Base-by-base conservation (phyloP, 2,888 invertebrate genomes). In the Acleris laterana region DNA sequence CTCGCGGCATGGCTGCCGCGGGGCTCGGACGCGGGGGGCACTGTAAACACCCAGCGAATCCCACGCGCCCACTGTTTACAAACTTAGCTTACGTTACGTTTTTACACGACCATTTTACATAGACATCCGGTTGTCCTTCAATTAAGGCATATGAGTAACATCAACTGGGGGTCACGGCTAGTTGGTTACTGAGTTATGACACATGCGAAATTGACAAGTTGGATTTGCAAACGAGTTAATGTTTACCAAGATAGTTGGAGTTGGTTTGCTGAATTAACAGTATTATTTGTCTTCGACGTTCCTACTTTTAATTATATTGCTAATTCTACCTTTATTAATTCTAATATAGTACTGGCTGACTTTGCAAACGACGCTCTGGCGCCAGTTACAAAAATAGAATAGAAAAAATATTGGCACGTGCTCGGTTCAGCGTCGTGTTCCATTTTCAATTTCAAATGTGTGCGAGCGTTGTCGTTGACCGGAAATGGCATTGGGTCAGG, bases 1-100 rank as follows among this genome's bases (percentile, higher is more conserved):
- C 91, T 85, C 44, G 74, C 69, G 78, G 87, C 92, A 92, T 89
- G 90, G 84, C 83, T 72, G 78, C 80, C 73, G 70, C 58, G 70
- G 67, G 67, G 71, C 55, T 63, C 69, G 74, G 46, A 68, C 71
- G 71, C 69, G 69, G 68, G 70, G 73, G 69, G 68, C 70, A 64
- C 53, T 84, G 86, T 88, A 85, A 88, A 88, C 88, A 88, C 63
- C 46, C 56, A 65, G 75, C 77, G 77, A 82, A 84, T 82, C 86
- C 80, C 82, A 83, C 85, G 80, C 74, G 76, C 77, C 74, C 75
- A 69, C 69, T 87, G 83, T 88, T 86, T 88, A 86, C 85, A 80
- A 83, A 83, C 79, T 71, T 63, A 73, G 71, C 74, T 74, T 71
- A 72, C 74, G 70, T 75, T 71, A 72, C 74, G 70, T 63, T 57